Evolutionary conservation across 2,113 vertebrate species (phyloP).

Genomic region (Esox niger): DNA sequence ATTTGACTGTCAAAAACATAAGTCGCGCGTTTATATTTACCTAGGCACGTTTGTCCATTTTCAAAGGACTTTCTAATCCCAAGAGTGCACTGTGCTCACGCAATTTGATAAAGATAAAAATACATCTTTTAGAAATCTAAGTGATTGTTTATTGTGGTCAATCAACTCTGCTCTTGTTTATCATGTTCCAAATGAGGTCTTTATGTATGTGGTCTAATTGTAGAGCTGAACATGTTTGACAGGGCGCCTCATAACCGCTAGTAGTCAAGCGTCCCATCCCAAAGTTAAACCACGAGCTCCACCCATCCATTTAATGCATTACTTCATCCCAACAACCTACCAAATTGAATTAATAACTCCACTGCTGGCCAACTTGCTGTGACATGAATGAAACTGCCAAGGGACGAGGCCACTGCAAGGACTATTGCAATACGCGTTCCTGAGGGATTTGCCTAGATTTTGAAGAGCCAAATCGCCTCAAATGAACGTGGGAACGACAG

Average conservation of each 20-base stretch:
- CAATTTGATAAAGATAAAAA: too few species aligned
- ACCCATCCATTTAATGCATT: constrained; percentile 1
- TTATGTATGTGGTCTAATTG: background rate
- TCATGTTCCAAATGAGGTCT: background rate
- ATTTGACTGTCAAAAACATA: too few species aligned
- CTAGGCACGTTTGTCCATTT: too few species aligned
- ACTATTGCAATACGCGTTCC: background rate
- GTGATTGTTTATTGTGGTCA: too few species aligned
- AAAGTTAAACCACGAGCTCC: constrained; percentile 11
- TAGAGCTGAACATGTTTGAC: background rate
- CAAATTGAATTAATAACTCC: constrained; percentile 1
- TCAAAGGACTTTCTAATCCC: too few species aligned
- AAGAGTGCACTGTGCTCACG: too few species aligned
- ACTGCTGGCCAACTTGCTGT: background rate
- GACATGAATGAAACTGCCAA: background rate
- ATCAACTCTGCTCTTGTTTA: background rate
- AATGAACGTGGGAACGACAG: background rate
- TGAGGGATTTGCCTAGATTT: background rate
- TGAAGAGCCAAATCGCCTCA: background rate
- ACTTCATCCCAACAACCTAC: background rate
- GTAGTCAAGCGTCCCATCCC: background rate
- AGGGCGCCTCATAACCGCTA: background rate
- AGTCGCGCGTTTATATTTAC: too few species aligned
- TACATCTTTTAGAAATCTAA: too few species aligned
- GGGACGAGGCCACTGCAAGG: background rate